A percentile compares a stretch with the other conserved stretches of the same genome.
Conservation (phyloP, 2,888 invertebrate genomes). For the Tenthredo livida region DNA sequence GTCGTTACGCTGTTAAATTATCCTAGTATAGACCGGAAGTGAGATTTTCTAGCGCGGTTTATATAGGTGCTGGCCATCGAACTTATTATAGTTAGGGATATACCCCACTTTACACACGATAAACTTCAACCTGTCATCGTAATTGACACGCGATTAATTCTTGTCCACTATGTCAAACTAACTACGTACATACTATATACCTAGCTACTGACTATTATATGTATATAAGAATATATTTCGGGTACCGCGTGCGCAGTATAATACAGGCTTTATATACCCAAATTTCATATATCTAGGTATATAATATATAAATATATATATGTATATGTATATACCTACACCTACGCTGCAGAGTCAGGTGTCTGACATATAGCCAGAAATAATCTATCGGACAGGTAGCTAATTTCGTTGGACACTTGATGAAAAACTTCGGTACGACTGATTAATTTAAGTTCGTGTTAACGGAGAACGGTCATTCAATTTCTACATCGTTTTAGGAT, state of each 20-base stretch:
- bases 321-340: no score
- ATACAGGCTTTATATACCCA: neutral
- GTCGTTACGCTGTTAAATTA: neutral
- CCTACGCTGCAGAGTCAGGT: neutral
- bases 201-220: no score
- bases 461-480: neutral
- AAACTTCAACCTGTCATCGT: conserved; percentile 24
- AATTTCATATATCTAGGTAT: no score
- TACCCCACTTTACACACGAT: conserved; percentile 12
- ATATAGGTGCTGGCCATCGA: neutral
- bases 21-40: conserved; percentile 4
- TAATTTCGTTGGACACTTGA: conserved; percentile 6
- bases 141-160: conserved; percentile 23
- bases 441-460: conserved; percentile 49
- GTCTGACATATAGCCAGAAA: neutral
- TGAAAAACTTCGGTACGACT: conserved; percentile 11
- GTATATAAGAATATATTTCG: neutral
- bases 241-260: no score
- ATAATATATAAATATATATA: no score
- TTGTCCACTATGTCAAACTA: neutral
- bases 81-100: conserved; percentile 3
- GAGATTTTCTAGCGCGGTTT: conserved; percentile 9
- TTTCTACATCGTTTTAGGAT: conserved; percentile 27
- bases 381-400: neutral
- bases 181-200: neutral